Conservation (phyloP, 1,140 invertebrate species). For the Sitobion miscanthi region DNA sequence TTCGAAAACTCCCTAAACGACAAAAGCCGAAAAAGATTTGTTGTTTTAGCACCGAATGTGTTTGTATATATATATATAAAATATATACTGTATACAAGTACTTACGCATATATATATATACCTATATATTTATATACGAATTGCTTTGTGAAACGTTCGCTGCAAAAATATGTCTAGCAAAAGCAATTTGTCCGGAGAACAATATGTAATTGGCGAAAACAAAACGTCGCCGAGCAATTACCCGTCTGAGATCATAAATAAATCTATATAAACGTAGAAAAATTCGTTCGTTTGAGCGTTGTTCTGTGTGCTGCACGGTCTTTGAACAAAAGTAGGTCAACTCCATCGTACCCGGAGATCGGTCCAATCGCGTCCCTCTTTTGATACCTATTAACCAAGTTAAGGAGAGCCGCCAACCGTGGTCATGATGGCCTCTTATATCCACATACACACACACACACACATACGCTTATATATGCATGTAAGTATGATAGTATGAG, state of each 20-base stretch:
- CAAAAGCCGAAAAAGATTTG: neutral
- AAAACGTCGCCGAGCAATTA: slow-evolving; percentile 14
- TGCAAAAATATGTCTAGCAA: neutral
- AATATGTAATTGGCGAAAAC: slow-evolving; percentile 28
- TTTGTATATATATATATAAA: neutral
- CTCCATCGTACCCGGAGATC: neutral
- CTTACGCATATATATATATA: neutral
- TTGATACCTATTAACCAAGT: neutral
- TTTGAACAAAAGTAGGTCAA: slow-evolving; percentile 21
- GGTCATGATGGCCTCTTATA: neutral
- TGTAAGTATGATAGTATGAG: neutral
- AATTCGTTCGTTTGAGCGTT: neutral
- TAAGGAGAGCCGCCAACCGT: neutral
- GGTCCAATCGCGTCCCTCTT: neutral
- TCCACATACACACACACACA: neutral
- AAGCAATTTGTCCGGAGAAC: slow-evolving; percentile 5
- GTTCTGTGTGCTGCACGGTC: neutral
- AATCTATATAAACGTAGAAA: neutral
- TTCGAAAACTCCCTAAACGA: neutral
- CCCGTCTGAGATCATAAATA: slow-evolving; percentile 10
- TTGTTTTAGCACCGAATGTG: neutral
- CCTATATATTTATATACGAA: neutral
- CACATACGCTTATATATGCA: neutral
- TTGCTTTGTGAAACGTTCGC: neutral
- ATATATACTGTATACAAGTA: neutral